Evolutionary conservation across 2,888 invertebrate genomes (phyloP).

Genomic region (Clanis bilineata): DNA sequence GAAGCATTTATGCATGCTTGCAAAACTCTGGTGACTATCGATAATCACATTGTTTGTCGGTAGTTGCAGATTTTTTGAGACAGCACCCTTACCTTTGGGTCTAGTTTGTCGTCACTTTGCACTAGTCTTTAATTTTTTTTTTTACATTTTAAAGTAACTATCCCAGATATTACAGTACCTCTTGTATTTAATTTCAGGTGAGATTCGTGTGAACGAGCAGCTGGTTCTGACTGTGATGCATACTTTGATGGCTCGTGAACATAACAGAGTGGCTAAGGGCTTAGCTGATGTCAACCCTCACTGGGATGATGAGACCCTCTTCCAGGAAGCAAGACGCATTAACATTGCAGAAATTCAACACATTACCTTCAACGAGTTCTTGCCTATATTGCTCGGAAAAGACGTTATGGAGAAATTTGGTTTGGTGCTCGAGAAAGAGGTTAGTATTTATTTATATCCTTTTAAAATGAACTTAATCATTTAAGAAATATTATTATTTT

Average conservation of each 20-base stretch:
- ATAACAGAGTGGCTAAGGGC: constrained; percentile 91
- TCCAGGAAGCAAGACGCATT: constrained; percentile 93
- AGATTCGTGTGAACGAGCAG: constrained; percentile 96
- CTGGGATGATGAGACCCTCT: constrained; percentile 96
- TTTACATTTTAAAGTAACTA: too few species aligned
- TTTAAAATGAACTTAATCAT: background rate
- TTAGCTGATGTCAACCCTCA: constrained; percentile 92
- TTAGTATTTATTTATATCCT: constrained; percentile 28
- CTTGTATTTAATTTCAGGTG: constrained; percentile 79
- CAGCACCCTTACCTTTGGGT: too few species aligned
- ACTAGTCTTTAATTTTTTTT: too few species aligned
- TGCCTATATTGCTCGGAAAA: constrained; percentile 93
- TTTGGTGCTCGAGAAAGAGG: constrained; percentile 90
- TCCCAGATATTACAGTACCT: too few species aligned
- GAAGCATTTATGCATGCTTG: too few species aligned
- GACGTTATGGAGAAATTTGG: constrained; percentile 96
- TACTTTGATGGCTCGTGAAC: constrained; percentile 94
- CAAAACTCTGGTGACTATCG: too few species aligned
- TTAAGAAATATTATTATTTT: background rate
- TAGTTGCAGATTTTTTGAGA: too few species aligned
- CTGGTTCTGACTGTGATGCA: constrained; percentile 95
- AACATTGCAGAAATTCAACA: constrained; percentile 94
- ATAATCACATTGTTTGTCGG: too few species aligned
- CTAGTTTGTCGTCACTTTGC: too few species aligned
- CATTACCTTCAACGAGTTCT: constrained; percentile 94